Conservation (phyloP, 2,113 vertebrate genomes). For the Cheilinus undulatus region DNA sequence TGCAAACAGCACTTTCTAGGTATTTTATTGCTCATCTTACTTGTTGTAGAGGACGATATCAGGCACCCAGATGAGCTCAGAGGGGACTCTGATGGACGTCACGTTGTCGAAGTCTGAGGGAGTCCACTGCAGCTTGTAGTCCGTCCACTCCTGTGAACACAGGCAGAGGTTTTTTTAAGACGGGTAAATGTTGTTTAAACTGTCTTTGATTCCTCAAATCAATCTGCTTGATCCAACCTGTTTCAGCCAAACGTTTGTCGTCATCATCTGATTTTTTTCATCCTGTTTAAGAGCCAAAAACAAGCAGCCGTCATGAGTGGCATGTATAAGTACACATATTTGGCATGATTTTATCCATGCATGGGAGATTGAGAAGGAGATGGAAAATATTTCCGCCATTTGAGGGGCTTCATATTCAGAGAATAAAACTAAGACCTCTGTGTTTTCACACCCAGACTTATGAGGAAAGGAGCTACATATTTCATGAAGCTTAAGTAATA, state of each 20-base stretch:
- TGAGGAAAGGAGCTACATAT: too few species aligned
- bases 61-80: conserved; percentile 91
- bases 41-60: conserved; percentile 97
- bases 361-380: too few species aligned
- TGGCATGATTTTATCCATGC: too few species aligned
- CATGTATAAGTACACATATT: too few species aligned
- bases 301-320: neutral
- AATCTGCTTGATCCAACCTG: conserved; percentile 41
- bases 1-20: too few species aligned
- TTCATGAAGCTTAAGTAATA: too few species aligned
- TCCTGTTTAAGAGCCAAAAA: conserved; percentile 79
- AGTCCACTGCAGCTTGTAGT: conserved; percentile 92
- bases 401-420: too few species aligned
- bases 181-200: neutral
- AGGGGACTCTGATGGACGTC: conserved; percentile 93
- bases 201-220: neutral
- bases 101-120: conserved; percentile 89
- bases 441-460: too few species aligned
- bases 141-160: conserved; percentile 88
- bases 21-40: too few species aligned
- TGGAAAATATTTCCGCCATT: too few species aligned
- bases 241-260: conserved; percentile 89
- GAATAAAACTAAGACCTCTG: too few species aligned
- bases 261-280: conserved; percentile 97
- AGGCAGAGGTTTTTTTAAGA: neutral